Percentiles rank a stretch among this genome's conserved stretches.
These are phyloP conservation scores for Gila orcuttii DNA, from an alignment of 2,113 vertebrate genomes.

Conservation along the genomic window DNA sequence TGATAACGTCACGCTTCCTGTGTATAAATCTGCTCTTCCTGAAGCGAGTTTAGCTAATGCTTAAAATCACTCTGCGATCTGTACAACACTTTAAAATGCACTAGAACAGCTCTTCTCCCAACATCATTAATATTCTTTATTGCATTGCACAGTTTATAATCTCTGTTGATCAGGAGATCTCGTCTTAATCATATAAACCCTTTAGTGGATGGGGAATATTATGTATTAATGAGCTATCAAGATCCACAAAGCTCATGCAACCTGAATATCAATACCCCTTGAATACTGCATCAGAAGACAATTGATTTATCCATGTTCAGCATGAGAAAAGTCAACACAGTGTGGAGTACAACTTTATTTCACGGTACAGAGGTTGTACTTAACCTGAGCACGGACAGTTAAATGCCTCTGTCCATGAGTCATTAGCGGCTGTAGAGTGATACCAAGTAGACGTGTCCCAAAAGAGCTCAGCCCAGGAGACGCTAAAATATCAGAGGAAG, in stretches of 20 bases:
- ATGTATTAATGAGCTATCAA: conserved; percentile 51
- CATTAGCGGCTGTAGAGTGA: conserved; percentile 55
- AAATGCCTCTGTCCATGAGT: conserved; percentile 55
- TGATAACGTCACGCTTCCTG: conserved; percentile 77
- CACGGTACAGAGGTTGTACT: conserved; percentile 53
- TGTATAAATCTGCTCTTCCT: conserved; percentile 67
- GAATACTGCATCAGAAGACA: conserved; percentile 37
- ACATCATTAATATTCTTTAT: conserved; percentile 36
- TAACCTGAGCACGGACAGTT: conserved; percentile 59
- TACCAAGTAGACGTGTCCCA: conserved; percentile 36
- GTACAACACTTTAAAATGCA: conserved; percentile 29
- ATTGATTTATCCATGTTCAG: conserved; percentile 49
- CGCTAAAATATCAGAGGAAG: neutral
- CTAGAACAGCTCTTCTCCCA: conserved; percentile 21
- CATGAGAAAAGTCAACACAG: conserved; percentile 45
- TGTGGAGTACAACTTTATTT: conserved; percentile 56
- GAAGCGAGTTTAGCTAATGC: conserved; percentile 62
- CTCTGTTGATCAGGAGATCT: conserved; percentile 41
- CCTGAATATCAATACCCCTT: conserved; percentile 49
- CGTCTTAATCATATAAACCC: conserved; percentile 29
- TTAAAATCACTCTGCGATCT: conserved; percentile 64
- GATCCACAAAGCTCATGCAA: conserved; percentile 27
- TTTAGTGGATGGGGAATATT: conserved; percentile 37
- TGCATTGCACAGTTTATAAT: conserved; percentile 43
- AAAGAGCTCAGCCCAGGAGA: conserved; percentile 12